phyloP scores from a whole-genome alignment of 2,113 vertebrate genomes.

The Sterrhoptilus dennistouni region DNA sequence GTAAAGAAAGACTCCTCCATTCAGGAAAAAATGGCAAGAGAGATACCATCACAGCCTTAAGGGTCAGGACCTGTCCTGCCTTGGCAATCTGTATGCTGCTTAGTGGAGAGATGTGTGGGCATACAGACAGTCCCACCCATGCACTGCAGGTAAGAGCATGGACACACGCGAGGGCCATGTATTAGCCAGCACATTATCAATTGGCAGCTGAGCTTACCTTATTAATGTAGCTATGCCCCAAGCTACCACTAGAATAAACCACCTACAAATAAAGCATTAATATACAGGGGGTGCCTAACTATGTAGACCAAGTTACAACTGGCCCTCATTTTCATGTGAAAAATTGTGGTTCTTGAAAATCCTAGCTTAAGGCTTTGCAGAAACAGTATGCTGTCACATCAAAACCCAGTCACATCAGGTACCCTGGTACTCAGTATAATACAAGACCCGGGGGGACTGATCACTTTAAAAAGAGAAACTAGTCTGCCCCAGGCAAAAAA shows the following conservation, averaged over 20 bases:
- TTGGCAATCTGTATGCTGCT: not conserved
- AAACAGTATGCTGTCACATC: not conserved
- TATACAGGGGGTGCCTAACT: not conserved
- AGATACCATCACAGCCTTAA: not conserved
- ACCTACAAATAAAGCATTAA: conserved; percentile 7
- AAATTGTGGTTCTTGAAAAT: not conserved
- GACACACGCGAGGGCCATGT: fast-evolving
- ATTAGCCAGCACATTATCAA: not conserved
- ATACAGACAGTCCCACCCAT: not conserved
- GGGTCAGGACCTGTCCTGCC: not conserved
- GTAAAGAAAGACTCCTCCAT: not conserved
- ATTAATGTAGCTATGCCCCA: not conserved
- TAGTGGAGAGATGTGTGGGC: not conserved
- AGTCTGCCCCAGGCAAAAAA: conserved; percentile 13
- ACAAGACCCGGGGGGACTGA: conserved; percentile 4
- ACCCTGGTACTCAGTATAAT: conserved; percentile 3
- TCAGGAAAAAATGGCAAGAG: not conserved
- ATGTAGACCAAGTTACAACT: not conserved
- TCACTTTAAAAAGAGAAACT: conserved; percentile 58
- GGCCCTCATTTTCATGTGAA: not conserved
- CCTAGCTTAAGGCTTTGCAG: conserved; percentile 22
- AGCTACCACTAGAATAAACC: not conserved
- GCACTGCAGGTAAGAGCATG: not conserved
- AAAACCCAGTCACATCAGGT: conserved; percentile 42
- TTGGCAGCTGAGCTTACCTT: not conserved